Evolutionary conservation across 1,140 invertebrate species (phyloP).

Genomic region (Cydia splendana): DNA sequence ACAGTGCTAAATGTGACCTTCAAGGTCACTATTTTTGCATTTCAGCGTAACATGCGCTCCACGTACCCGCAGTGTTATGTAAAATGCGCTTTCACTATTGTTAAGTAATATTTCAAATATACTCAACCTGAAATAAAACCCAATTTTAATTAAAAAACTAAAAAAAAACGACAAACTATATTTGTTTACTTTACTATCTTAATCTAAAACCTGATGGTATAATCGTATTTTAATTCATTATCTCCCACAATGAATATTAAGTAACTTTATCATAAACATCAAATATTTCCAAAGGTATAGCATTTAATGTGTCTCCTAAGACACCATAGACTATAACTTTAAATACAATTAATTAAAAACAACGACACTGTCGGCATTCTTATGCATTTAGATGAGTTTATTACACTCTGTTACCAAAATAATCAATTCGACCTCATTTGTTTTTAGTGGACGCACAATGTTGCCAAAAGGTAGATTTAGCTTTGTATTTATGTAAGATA

Average conservation of each 20-base stretch:
- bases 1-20: no score
- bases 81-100: not conserved
- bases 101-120: no score
- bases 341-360: not conserved
- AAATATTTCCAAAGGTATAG: not conserved
- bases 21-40: no score
- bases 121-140: not conserved
- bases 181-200: conserved; percentile 10
- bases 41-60: no score
- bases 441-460: conserved; percentile 1
- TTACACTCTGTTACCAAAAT: conserved; percentile 8
- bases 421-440: not conserved
- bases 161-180: not conserved
- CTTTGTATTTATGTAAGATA: not conserved
- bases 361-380: not conserved
- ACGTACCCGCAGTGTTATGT: not conserved
- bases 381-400: conserved; percentile 12
- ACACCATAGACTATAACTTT: not conserved
- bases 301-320: conserved; percentile 23
- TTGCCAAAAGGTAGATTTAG: conserved; percentile 1
- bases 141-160: not conserved
- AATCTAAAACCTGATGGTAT: not conserved
- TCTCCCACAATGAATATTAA: conserved; percentile 14
- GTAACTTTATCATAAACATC: conserved; percentile 1
- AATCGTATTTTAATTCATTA: conserved; percentile 15